A percentile compares a stretch with the other conserved stretches of the same genome.
phyloP scores from a whole-genome alignment of 2,888 invertebrate species.

The Rotaria magnacalcarata region DNA sequence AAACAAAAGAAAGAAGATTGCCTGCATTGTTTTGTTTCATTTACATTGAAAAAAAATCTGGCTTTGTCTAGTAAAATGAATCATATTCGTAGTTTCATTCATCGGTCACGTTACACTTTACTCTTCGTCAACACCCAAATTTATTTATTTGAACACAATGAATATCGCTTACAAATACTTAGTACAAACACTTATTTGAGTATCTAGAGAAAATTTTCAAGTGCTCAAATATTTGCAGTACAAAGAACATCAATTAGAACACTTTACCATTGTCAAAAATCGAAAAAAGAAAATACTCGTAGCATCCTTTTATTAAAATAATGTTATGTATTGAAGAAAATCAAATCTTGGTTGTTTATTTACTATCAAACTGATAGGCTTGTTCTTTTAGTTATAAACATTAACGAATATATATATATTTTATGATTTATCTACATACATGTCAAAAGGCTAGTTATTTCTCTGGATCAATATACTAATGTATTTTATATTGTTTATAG shows the following conservation, averaged over 20 bases:
- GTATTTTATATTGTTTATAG: background rate
- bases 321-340: too few relatives aligned
- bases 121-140: background rate
- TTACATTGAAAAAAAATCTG: too few relatives aligned
- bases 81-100: too few relatives aligned
- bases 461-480: background rate
- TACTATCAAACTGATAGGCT: background rate
- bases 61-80: too few relatives aligned
- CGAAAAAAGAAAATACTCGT: too few relatives aligned
- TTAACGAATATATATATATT: background rate
- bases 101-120: too few relatives aligned
- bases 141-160: background rate
- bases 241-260: constrained; percentile 13
- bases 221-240: background rate
- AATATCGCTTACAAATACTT: constrained; percentile 1
- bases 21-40: too few relatives aligned
- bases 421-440: background rate
- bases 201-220: background rate
- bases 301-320: too few relatives aligned
- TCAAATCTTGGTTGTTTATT: too few relatives aligned
- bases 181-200: background rate
- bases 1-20: too few relatives aligned
- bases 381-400: background rate
- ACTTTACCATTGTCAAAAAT: background rate
- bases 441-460: background rate